Evolutionary conservation across 2,797 vertebrate species (phyloP), one percentile per base, ranked within the genome.

Genomic region (Chiloscyllium punctatum): DNA sequence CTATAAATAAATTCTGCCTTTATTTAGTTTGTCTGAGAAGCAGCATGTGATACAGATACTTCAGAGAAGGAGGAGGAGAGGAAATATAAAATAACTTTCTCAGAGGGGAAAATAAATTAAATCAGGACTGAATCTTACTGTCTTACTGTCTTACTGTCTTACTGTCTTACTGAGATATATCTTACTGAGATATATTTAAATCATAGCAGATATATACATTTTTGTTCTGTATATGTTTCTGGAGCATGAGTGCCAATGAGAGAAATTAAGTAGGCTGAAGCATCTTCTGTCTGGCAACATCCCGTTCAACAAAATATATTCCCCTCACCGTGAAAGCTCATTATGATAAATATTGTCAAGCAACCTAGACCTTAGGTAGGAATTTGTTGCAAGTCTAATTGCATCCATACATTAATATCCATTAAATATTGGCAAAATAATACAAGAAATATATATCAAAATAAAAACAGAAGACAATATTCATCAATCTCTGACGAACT

Each of bases 361-460:
- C n/a, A 84, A 84, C 37, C 37, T 18, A 42, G 37, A 42, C 77
- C 18, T n/a, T 18, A 68, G n/a, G 48, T n/a, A 69, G 66, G 88
- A 91, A 21, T 42, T 92, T 92, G 66, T 92, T 92, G 90, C 90
- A 92, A 92, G 90, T n/a, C 90, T 25, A 68, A 69, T 92, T 69
- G 66, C 21, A 92, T 92, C 90, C 37, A 92, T 69, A 69, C n/a
- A 92, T n/a, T 92, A 92, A 92, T 62, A 92, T 92, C 69, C 66
- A 69, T n/a, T 27, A 92, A 92, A 92, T 92, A 92, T 23, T 92
- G 90, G 90, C n/a, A 33, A 18, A 92, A 92, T 92, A 68, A 92
- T 66, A 92, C 90, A 69, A 92, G 23, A 66, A 91, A 92, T 37
- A 62, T 68, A 92, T n/a, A 9, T 37, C 66, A 66, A 92, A 62